Percentiles rank a stretch among this genome's conserved stretches.
Conservation (phyloP, 1,140 invertebrate species). For the Heterodera carotae region DNA sequence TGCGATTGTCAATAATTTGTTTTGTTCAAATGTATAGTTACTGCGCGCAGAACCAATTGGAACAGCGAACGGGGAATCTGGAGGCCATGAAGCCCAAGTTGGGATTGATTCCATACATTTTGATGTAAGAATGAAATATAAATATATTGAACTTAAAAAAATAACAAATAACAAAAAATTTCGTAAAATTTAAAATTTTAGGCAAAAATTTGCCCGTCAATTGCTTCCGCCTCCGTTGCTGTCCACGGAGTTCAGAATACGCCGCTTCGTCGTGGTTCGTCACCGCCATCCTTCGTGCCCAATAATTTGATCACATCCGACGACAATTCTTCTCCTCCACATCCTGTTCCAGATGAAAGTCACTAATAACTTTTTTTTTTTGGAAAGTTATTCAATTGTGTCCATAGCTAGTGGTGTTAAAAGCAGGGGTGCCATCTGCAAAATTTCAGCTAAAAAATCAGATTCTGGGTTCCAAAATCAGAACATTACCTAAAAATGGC, state of each 20-base stretch:
- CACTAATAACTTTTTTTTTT: not conserved
- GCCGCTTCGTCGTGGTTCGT: not conserved
- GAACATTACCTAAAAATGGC: too few species aligned
- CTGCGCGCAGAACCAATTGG: slow-evolving; percentile 47
- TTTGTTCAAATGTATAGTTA: slow-evolving; percentile 2
- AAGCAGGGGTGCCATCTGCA: too few species aligned
- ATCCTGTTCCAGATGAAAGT: slow-evolving; percentile 28
- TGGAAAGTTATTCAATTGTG: too few species aligned
- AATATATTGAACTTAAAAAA: not conserved
- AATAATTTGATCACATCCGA: not conserved
- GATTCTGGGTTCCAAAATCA: too few species aligned
- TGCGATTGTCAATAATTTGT: too few species aligned
- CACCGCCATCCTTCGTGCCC: not conserved
- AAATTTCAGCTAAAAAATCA: too few species aligned
- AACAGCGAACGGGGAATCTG: not conserved
- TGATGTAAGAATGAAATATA: slow-evolving; percentile 30
- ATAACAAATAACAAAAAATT: not conserved
- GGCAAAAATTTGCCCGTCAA: slow-evolving; percentile 18
- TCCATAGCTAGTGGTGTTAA: too few species aligned
- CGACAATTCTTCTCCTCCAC: not conserved
- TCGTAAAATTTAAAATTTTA: not conserved
- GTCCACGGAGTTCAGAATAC: not conserved
- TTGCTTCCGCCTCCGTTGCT: slow-evolving; percentile 4
- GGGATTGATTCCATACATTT: slow-evolving; percentile 50
- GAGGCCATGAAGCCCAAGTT: slow-evolving; percentile 46